Percentiles rank a stretch among this genome's conserved stretches.
phyloP scores from a whole-genome alignment of 64 coral and sea anemone species.

The Catalaphyllia jardinei region DNA sequence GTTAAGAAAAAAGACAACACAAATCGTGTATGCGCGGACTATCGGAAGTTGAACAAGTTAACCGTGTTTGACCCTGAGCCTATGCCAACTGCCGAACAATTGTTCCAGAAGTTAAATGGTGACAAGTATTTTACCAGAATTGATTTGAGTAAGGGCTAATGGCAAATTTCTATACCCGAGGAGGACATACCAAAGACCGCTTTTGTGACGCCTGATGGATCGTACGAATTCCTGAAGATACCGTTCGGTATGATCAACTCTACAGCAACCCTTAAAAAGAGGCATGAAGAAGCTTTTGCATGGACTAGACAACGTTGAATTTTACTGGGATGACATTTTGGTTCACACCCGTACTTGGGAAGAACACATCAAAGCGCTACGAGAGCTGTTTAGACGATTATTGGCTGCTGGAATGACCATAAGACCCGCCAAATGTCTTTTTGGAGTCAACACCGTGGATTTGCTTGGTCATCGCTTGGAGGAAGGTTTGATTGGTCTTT shows the following conservation, averaged over 20 bases:
- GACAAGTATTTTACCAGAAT: slow-evolving; percentile 41
- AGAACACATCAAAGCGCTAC: slow-evolving; percentile 1
- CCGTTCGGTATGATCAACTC: slow-evolving; percentile 48
- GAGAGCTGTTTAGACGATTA: slow-evolving; percentile 19
- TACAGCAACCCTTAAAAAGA: slow-evolving; percentile 7
- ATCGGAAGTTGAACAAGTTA: no score
- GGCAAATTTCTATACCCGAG: slow-evolving; percentile 40
- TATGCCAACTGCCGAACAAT: slow-evolving; percentile 23
- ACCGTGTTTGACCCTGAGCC: no score
- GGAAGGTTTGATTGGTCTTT: slow-evolving; percentile 28
- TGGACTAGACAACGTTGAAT: neutral
- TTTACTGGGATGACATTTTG: slow-evolving; percentile 42
- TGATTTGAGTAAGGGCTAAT: slow-evolving; percentile 68
- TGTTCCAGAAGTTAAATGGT: slow-evolving; percentile 26
- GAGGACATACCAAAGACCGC: slow-evolving; percentile 34
- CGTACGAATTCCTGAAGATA: slow-evolving; percentile 46
- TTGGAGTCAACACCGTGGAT: slow-evolving; percentile 18
- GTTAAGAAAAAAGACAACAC: no score
- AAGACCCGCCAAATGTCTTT: slow-evolving; percentile 14
- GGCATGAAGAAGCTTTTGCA: neutral
- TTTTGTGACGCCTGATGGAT: slow-evolving; percentile 31
- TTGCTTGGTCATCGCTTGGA: slow-evolving; percentile 29
- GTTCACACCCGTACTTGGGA: slow-evolving; percentile 25
- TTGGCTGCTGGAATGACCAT: slow-evolving; percentile 1
- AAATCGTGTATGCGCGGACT: no score